Base-by-base conservation (phyloP, 2,888 invertebrate species). In the Drosophila austrosaltans region DNA sequence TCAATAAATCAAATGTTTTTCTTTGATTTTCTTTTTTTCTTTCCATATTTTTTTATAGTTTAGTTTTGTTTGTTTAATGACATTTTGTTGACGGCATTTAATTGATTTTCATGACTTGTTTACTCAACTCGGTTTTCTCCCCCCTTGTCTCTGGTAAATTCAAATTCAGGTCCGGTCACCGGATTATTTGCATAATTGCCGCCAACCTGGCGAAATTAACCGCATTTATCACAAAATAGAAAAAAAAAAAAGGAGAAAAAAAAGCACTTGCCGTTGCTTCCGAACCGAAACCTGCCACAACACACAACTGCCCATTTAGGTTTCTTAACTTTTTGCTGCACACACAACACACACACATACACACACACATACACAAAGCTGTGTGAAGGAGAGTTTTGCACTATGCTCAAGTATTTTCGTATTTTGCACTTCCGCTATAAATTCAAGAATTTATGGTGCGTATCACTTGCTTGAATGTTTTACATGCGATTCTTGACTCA, bases 401-500 rank as follows among this genome's bases (percentile, higher is more conserved):
- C 66, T 53, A 68, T 72, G 71, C 81, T 70, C 70, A 86, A 88
- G 79, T 77, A 82, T 86, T 84, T 88, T 82, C 82, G 76, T 85
- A 87, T 82, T 82, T 85, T 85, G 86, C 81, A 83, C 87, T 84
- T 84, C 89, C 89, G 89, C 84, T 68, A 84, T 84, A 84, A 84
- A 84, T 84, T 88, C 64, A 30, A 63, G 76, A 84, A 79, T 88
- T 84, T 88, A 84, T 84, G 89, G 87, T 83, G 84, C 84, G 84
- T 84, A 84, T 87, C 84, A 88, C 89, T 88, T 72, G 72, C 67
- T 62, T 66, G 69, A 87, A 85, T 82, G 82, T 85, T 85, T 82
- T 82, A 82, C 82, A 82, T 82, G 80, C 80, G 68, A 69, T 67
- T 72, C 75, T 57, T 62, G 71, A 60, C 81, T 64, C 62, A 42